Evolutionary conservation across 2,888 invertebrate species (phyloP).

Genomic region (Hemaris fuciformis): DNA sequence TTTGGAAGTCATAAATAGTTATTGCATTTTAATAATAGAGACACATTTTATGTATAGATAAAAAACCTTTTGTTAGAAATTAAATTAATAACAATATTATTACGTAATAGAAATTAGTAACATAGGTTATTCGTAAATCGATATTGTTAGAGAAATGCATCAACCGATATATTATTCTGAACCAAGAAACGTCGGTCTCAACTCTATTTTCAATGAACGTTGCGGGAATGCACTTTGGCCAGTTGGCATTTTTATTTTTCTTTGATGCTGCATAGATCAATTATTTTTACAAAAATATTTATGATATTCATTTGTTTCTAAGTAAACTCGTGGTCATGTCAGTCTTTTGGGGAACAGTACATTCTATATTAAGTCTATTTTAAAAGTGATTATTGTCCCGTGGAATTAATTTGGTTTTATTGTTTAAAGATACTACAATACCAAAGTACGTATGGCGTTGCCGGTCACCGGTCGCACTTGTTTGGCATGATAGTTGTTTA

Average conservation of each 20-base stretch:
- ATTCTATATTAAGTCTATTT: background rate
- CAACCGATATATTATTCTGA: background rate
- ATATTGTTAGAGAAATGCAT: background rate
- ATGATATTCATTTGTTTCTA: background rate
- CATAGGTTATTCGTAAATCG: background rate
- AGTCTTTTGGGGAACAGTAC: background rate
- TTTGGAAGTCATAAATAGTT: too few relatives aligned
- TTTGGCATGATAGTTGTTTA: slow-evolving; percentile 61
- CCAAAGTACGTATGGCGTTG: slow-evolving; percentile 2
- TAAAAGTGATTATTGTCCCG: background rate
- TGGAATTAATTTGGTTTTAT: background rate
- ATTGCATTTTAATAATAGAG: too few relatives aligned
- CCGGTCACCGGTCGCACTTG: slow-evolving; percentile 43
- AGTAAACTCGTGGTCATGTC: background rate
- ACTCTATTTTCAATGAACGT: background rate
- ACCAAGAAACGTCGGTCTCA: background rate
- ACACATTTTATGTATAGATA: too few relatives aligned
- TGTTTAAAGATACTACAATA: background rate
- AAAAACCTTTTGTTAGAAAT: background rate
- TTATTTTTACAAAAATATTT: too few relatives aligned
- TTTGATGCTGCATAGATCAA: too few relatives aligned
- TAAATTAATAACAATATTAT: background rate
- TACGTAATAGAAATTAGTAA: background rate
- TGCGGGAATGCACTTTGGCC: background rate
- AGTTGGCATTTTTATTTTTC: background rate